These are phyloP conservation scores for Aporrectodea caliginosa DNA, from an alignment of 1,140 invertebrate species.

Conservation along the genomic window DNA sequence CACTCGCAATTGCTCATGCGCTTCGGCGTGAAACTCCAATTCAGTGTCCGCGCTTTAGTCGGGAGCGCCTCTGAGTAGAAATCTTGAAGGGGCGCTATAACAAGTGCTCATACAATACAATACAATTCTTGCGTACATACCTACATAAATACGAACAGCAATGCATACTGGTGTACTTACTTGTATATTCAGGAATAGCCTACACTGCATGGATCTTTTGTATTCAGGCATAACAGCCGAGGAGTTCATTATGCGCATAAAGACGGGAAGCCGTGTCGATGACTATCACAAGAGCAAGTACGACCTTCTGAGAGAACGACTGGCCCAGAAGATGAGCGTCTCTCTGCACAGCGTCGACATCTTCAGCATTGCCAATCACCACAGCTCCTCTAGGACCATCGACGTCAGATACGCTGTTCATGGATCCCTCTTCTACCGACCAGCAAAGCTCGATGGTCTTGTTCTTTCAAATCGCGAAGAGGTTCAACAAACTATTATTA, in stretches of 20 bases:
- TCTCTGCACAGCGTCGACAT: not conserved
- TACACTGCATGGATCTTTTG: too few species aligned
- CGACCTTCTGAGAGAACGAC: not conserved
- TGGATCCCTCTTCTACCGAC: constrained; percentile 91
- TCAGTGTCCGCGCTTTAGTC: too few species aligned
- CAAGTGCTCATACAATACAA: too few species aligned
- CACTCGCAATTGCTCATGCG: too few species aligned
- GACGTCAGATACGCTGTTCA: constrained; percentile 92
- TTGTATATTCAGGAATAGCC: too few species aligned
- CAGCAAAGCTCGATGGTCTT: constrained; percentile 86
- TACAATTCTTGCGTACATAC: too few species aligned
- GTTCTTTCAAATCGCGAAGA: constrained; percentile 86
- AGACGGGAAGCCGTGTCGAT: not conserved
- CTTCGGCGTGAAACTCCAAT: too few species aligned
- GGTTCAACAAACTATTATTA: too few species aligned
- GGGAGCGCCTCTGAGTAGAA: too few species aligned
- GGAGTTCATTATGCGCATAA: not conserved
- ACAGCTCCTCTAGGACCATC: constrained; percentile 18
- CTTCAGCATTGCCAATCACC: not conserved
- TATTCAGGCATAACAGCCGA: not conserved
- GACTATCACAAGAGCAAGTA: not conserved
- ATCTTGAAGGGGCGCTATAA: too few species aligned
- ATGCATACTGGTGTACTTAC: too few species aligned
- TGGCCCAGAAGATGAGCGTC: not conserved
- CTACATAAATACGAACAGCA: too few species aligned